Evolutionary conservation across 2,113 vertebrate species (phyloP), one percentile per base, ranked within the genome.

Genomic region (Psilopsiagon aurifrons): DNA sequence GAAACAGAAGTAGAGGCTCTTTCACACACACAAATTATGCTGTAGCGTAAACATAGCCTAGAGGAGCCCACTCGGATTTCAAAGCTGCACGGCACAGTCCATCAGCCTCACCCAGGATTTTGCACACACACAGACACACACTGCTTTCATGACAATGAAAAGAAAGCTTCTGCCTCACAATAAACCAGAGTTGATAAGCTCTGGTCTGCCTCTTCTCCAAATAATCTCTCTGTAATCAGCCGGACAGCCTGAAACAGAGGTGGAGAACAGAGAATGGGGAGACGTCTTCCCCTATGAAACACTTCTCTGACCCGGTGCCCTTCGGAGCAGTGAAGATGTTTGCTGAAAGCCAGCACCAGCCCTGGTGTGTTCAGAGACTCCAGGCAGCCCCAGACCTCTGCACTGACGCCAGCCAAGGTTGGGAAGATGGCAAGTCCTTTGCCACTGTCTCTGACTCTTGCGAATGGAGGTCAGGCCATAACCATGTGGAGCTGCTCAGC

Each of bases 31-130:
- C 90, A 88, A 74, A 93, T 86, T 83, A 63, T 2, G 3, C 85
- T 16, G 67, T 7, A 92, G 93, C 1, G 1, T 80, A 96, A 95
- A 95, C 96, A 94, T 14, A 24, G 85, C 94, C 92, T 12, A 12
- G 86, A 95, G 94, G 84, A 95, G 90, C 90, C 87, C 75, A 43
- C 95, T 96, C 90, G 5, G 17, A 94, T 97, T 97, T 95, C 96
- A 97, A 95, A 97, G 96, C 88, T 55, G 12, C 85, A 17, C 10
- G 5, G 94, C 13, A 1, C 63, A 35, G 88, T 89, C 94, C n/a
- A 6, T 27, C 83, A 86, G 88, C 73, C 88, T 74, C 86, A 11
- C 92, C 31, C n/a, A 12, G 80, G 17, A 41, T 68, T 92, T 71
- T 78, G 64, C 52, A 13, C 59, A 11, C 68, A 33, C 51, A 33